Evolutionary conservation across 2,113 vertebrate genomes (phyloP).

Genomic region (Chaetura pelagica): DNA sequence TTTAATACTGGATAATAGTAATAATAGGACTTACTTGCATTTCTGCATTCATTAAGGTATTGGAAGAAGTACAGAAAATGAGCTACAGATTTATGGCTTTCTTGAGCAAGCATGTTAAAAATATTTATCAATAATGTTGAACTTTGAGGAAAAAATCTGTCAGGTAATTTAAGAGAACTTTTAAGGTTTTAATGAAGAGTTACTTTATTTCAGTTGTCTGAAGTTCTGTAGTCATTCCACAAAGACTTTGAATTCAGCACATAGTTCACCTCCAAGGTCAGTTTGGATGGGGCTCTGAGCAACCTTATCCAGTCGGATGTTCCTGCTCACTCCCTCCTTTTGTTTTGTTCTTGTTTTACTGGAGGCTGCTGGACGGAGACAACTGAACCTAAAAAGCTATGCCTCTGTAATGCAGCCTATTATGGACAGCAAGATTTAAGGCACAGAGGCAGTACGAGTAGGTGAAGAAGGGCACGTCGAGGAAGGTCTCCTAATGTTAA

Average conservation of each 20-base stretch:
- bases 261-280: background rate
- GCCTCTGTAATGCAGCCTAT: background rate
- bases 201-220: background rate
- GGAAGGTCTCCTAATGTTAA: background rate
- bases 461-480: background rate
- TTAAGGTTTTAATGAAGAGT: background rate
- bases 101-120: constrained; percentile 39
- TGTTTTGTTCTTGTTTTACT: background rate
- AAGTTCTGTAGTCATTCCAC: background rate
- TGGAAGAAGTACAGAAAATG: constrained; percentile 33
- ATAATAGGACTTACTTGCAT: constrained; percentile 34
- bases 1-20: constrained; percentile 14
- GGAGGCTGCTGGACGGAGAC: background rate
- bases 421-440: background rate
- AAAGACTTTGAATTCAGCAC: background rate
- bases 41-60: constrained; percentile 44
- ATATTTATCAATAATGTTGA: constrained; percentile 47
- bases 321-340: background rate
- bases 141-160: background rate
- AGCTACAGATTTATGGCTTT: constrained; percentile 47
- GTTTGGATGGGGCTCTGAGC: background rate
- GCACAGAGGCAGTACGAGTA: background rate
- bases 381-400: background rate
- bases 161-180: constrained; percentile 38
- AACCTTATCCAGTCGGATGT: background rate